Conservation (phyloP, 1,140 invertebrate species). For the Zaprionus camerounensis region DNA sequence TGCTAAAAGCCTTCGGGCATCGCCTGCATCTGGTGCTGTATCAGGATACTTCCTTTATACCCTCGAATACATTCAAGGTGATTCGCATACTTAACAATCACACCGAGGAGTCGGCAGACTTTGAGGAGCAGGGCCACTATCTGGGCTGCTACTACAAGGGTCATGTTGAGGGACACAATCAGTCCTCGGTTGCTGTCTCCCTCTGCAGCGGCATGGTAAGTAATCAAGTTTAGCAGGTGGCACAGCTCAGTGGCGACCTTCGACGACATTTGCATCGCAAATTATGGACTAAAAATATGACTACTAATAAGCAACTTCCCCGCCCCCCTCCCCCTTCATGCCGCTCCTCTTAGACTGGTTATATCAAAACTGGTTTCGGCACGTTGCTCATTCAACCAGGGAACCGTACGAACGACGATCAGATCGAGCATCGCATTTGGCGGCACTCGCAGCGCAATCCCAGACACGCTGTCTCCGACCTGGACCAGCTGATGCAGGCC, state of each 20-base stretch:
- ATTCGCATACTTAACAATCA: constrained; percentile 86
- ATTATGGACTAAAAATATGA: constrained; percentile 78
- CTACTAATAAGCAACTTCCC: constrained; percentile 55
- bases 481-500: constrained; percentile 70
- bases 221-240: constrained; percentile 31
- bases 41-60: constrained; percentile 86
- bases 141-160: constrained; percentile 90
- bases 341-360: constrained; percentile 86
- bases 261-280: constrained; percentile 60
- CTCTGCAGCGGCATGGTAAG: constrained; percentile 91
- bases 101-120: constrained; percentile 75
- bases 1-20: constrained; percentile 87
- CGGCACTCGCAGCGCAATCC: constrained; percentile 73
- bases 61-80: constrained; percentile 85
- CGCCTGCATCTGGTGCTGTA: constrained; percentile 86
- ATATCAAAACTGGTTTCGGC: constrained; percentile 87
- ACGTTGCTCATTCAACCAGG: constrained; percentile 88
- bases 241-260: constrained; percentile 4
- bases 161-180: constrained; percentile 87
- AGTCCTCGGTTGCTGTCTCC: constrained; percentile 88
- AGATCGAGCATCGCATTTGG: constrained; percentile 78
- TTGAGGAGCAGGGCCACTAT: constrained; percentile 84
- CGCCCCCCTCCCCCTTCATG: neutral
- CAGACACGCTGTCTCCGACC: constrained; percentile 77
- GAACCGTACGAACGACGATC: constrained; percentile 83